Evolutionary conservation across 2,113 vertebrate species (phyloP).

Genomic region (Sula dactylatra): DNA sequence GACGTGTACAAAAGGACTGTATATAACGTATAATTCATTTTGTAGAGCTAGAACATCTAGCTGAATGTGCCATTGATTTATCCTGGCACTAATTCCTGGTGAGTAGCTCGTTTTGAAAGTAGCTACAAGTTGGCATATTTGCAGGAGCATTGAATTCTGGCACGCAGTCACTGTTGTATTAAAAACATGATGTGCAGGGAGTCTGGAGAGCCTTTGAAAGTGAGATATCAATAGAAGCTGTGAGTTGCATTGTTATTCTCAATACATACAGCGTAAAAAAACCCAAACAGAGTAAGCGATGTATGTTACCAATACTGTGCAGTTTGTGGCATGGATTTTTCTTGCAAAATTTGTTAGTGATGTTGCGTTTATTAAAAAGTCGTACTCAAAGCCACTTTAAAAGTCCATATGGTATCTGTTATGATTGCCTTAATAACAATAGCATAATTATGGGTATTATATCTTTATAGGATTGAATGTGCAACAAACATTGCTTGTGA

Average conservation of each 20-base stretch:
- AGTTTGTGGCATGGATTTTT: not conserved
- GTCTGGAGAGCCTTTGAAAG: constrained; percentile 44
- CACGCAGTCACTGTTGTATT: constrained; percentile 33
- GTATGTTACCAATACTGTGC: not conserved
- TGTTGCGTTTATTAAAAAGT: not conserved
- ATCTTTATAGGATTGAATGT: constrained; percentile 31
- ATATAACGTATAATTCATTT: constrained; percentile 54
- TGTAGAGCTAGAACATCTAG: constrained; percentile 37
- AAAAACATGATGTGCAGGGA: constrained; percentile 36
- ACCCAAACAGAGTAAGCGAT: not conserved
- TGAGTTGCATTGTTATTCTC: constrained; percentile 39
- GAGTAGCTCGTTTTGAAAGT: constrained; percentile 55
- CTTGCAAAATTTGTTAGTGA: not conserved
- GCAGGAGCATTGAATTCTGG: constrained; percentile 57
- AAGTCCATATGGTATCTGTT: constrained; percentile 53
- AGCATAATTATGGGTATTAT: constrained; percentile 37
- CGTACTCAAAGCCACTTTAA: constrained; percentile 1
- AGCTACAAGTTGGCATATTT: constrained; percentile 61
- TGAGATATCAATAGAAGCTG: constrained; percentile 31
- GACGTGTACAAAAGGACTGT: constrained; percentile 44
- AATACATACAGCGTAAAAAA: not conserved
- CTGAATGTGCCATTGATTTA: constrained; percentile 69
- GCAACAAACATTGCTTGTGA: constrained; percentile 47
- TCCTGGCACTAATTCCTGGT: constrained; percentile 57
- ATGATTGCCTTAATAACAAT: constrained; percentile 58